Evolutionary conservation across 1,140 invertebrate species (phyloP).

Genomic region (Anastatus disparis): DNA sequence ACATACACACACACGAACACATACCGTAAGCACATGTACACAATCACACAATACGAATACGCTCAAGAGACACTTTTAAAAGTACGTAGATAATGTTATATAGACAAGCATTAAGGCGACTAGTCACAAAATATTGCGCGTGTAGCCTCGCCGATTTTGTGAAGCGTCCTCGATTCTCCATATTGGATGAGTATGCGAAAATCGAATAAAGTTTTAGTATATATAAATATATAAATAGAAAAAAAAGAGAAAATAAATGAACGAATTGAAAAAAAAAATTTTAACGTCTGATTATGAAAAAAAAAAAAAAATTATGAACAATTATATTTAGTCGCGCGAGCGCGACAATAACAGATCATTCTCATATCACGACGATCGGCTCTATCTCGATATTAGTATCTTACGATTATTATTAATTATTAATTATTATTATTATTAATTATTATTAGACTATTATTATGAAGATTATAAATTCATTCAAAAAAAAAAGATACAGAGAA

Average conservation of each 20-base stretch:
- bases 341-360: conserved; percentile 51
- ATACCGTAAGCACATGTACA: conserved; percentile 14
- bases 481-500: conserved; percentile 57
- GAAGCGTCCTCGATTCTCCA: conserved; percentile 36
- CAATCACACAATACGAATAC: conserved; percentile 19
- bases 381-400: conserved; percentile 58
- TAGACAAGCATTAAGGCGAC: conserved; percentile 32
- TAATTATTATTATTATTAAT: conserved; percentile 58
- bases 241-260: conserved; percentile 23
- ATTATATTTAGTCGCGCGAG: conserved; percentile 40
- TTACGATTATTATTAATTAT: conserved; percentile 58
- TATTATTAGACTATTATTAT: conserved; percentile 66
- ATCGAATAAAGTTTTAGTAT: conserved; percentile 26
- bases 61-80: conserved; percentile 26
- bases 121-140: conserved; percentile 43
- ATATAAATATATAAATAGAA: conserved; percentile 18
- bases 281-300: conserved; percentile 21
- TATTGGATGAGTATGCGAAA: conserved; percentile 30
- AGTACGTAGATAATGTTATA: conserved; percentile 38
- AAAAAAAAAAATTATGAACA: conserved; percentile 19
- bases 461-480: conserved; percentile 66
- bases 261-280: conserved; percentile 22
- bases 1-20: conserved; percentile 13
- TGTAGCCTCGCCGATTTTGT: conserved; percentile 41
- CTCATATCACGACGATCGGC: conserved; percentile 56